Conservation (phyloP, 2,113 vertebrate species). For the Chaetodon auriga region DNA sequence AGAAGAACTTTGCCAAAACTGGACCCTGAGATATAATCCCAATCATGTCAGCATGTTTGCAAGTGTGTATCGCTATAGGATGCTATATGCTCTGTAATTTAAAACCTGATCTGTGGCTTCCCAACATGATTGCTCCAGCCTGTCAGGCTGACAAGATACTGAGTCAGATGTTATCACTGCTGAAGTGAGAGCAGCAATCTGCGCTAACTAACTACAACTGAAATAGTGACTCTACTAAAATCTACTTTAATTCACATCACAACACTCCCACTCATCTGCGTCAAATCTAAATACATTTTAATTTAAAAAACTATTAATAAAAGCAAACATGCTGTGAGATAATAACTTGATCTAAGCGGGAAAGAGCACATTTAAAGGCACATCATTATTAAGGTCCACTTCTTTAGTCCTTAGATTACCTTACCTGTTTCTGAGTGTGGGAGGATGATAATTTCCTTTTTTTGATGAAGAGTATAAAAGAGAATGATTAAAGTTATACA, state of each 20-base stretch:
- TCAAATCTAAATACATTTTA: neutral
- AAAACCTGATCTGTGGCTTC: neutral
- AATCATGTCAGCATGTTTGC: neutral
- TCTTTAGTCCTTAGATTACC: neutral
- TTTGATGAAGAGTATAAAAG: neutral
- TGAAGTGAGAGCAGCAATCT: neutral
- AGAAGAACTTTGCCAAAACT: neutral
- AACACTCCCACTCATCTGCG: neutral
- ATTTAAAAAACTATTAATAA: neutral
- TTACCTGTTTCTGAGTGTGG: too few relatives aligned
- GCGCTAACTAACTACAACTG: too few relatives aligned
- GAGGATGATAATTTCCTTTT: neutral
- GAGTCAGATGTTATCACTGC: conserved; percentile 2
- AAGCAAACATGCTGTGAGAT: too few relatives aligned
- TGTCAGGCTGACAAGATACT: neutral
- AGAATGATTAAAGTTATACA: neutral
- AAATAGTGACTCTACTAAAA: neutral
- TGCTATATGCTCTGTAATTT: neutral
- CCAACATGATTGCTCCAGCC: neutral
- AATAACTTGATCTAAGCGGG: neutral
- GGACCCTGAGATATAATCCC: neutral
- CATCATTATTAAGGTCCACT: neutral
- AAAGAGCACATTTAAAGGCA: neutral
- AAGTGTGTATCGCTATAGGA: neutral
- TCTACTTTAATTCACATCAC: neutral